Evolutionary conservation across 2,113 vertebrate genomes (phyloP), one percentile per base, ranked within the genome.

Genomic region (Clupea harengus): DNA sequence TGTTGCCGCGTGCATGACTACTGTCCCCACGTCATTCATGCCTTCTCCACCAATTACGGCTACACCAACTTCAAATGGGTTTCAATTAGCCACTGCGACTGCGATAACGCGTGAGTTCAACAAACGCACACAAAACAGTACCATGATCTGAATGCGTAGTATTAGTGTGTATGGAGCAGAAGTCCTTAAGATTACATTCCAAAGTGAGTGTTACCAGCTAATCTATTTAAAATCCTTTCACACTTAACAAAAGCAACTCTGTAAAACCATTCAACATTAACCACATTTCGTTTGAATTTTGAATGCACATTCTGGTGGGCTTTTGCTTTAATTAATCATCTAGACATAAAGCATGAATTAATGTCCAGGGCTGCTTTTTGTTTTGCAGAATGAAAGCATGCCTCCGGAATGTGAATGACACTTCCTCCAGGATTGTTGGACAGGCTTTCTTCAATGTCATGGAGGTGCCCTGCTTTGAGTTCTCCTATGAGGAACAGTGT

Each of bases 1-100:
- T 99, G 97, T 92, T 99, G 97, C 92, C 95, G 98, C 50, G 95
- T 93, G 8, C 98, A 99, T 0, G 97, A 97, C 88, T 96, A 97
- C 89, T 98, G 97, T 82, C 93, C 95, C 45, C 94, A 98, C 0
- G 92, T 97, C 93, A 97, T 98, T 92, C 94, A 97, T 83, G 95
- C 98, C 25, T 97, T 98, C 92, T 93, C 96, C 1, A 88, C 87
- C 0, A 95, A 96, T 64, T 98, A 95, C 0, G 96, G 96, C 6
- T 93, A 97, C 94, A 95, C 95, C 80, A 97, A 97, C 84, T 95
- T 97, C 90, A 96, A 98, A 89, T 97, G 96, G 95, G 96, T 97
- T 90, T 94, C 97, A 72, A 90, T 97, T 91, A 96, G 94, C 90
- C 97, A 97, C 90, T 99, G 98, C 0, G 94, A 97, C 93, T 99